Evolutionary conservation across 2,113 vertebrate genomes (phyloP), one percentile per base, ranked within the genome.

Genomic region (Guaruba guarouba): DNA sequence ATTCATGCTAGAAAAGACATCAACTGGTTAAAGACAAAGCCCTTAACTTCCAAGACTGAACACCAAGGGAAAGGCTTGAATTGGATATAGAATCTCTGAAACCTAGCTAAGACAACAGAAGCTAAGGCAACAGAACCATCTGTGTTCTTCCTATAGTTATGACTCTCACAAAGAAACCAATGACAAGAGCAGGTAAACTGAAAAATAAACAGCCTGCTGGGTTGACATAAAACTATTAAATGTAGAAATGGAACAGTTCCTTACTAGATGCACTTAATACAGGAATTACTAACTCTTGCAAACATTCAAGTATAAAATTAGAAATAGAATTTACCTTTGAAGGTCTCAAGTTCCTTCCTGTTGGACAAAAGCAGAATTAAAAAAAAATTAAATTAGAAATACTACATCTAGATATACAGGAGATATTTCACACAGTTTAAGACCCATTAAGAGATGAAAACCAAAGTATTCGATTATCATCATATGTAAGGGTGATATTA

Each of bases 281-380:
- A 73, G 9, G 4, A 76, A 82, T 57, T 77, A 59, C 39, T 25
- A 88, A 89, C 6, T 31, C 19, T 28, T 66, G 23, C 15, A 83
- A 78, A 81, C 3, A 41, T 44, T 82, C 28, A 74, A 52, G 25
- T 35, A 71, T 27, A 78, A 93, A 96, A 94, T 69, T 49, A 80
- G 95, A 97, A 80, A 88, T 2, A 87, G 29, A 81, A 90, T 93
- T 98, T 98, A 99, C 99, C 99, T 99, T 99, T 98, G 88, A 99
- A 98, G 59, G 92, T 95, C 95, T 99, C 99, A 80, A 99, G 96
- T 96, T 99, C 99, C 97, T 97, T 99, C 98, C 99, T 99, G 97
- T 96, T 96, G 79, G 71, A 97, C 57, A 93, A 90, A 97, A 80
- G 87, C 73, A 81, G 69, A 96, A 97, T 35, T 23, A 4, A 49